These are phyloP conservation scores for Prunella himalayana DNA, from an alignment of 2,113 vertebrate genomes.

Conservation along the genomic window DNA sequence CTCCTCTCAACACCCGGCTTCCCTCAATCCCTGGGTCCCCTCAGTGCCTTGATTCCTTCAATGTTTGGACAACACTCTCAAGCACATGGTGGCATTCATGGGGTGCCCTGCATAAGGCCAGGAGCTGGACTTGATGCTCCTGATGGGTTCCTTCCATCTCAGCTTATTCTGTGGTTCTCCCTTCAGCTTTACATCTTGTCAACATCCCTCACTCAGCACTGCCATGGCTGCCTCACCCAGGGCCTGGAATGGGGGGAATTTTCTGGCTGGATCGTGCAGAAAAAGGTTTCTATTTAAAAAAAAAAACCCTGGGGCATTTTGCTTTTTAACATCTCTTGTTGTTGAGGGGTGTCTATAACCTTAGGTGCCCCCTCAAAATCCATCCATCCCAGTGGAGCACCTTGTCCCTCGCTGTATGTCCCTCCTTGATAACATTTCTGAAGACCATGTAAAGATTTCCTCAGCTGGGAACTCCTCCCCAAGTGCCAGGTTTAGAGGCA, in stretches of 20 bases:
- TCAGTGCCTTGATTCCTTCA: not conserved
- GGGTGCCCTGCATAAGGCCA: not conserved
- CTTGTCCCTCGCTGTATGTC: rapidly evolving
- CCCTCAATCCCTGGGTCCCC: not conserved
- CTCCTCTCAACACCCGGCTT: rapidly evolving
- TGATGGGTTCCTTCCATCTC: not conserved
- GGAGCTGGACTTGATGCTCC: not conserved
- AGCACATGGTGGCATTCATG: not conserved
- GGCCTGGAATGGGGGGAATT: not conserved
- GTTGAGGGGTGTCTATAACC: rapidly evolving
- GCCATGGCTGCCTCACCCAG: not conserved
- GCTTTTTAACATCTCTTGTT: not conserved
- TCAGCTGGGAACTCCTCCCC: not conserved
- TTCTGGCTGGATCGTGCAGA: not conserved
- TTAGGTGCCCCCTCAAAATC: not conserved
- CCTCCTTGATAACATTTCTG: not conserved
- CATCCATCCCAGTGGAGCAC: not conserved
- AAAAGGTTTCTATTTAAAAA: not conserved
- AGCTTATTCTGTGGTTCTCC: not conserved
- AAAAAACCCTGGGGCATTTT: rapidly evolving
- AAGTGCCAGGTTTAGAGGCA: not conserved
- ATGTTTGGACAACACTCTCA: not conserved
- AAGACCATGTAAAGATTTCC: not conserved
- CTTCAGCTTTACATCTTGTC: not conserved
- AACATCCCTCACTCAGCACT: not conserved